A percentile compares a stretch with the other conserved stretches of the same genome.
Conservation (phyloP, 2,113 vertebrate species). For the Vanacampus margaritifer region DNA sequence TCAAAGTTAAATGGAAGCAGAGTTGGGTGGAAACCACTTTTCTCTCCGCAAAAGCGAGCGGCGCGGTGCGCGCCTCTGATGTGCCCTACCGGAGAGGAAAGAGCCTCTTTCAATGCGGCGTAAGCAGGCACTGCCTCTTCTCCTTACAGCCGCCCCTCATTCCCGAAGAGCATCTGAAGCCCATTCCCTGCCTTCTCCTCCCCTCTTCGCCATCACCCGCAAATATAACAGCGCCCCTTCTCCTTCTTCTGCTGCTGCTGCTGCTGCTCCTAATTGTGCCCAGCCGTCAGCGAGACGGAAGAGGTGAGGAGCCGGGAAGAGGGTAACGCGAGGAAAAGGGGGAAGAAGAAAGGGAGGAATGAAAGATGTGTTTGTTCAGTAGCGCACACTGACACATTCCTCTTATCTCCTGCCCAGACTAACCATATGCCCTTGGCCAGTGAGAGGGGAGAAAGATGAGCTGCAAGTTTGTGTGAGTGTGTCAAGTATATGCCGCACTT, state of each 20-base stretch:
- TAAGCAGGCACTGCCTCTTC: conserved; percentile 54
- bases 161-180: conserved; percentile 63
- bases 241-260: too few species aligned
- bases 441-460: conserved; percentile 39
- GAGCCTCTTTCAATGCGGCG: conserved; percentile 54
- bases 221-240: conserved; percentile 51
- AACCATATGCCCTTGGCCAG: conserved; percentile 84
- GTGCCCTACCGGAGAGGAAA: conserved; percentile 49
- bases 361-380: conserved; percentile 68
- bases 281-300: conserved; percentile 54
- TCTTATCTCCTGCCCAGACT: conserved; percentile 89
- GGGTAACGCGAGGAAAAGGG: conserved; percentile 30
- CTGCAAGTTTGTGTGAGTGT: conserved; percentile 37
- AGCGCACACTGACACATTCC: conserved; percentile 74
- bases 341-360: conserved; percentile 45
- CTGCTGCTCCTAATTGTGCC: conserved; percentile 61
- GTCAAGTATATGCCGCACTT: neutral
- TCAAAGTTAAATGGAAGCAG: conserved; percentile 68
- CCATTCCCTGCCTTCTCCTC: conserved; percentile 50
- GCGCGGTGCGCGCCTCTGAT: conserved; percentile 50
- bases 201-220: conserved; percentile 51
- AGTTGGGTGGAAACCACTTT: conserved; percentile 62
- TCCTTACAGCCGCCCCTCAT: conserved; percentile 40
- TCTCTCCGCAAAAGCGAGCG: conserved; percentile 41
- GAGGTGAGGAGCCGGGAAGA: conserved; percentile 41